Base-by-base conservation (phyloP, 1,140 invertebrate genomes). In the Lutraria rhynchaena region DNA sequence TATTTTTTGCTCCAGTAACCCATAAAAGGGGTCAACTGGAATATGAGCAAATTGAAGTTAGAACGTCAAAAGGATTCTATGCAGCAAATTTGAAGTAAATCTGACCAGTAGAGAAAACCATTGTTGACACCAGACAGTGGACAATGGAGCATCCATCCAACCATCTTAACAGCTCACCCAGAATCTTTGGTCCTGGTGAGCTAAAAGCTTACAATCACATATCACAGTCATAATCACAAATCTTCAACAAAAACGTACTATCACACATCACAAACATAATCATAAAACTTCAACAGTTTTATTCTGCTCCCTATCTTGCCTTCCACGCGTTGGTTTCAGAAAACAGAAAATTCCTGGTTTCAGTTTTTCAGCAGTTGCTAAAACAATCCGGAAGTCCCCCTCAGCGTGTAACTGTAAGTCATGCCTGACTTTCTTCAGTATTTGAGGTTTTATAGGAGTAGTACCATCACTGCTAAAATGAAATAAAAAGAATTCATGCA, bases 361-460 rank as follows among this genome's bases (percentile, higher is more conserved):
- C n/a, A 89, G 63, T 78, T 89, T 89, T 44, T 90, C 89, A n/a
- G 89, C 89, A 46, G 82, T 77, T 51, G 88, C 87, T 24, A 90
- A 22, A 13, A 89, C 83, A 33, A 89, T 89, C 13, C 85, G 69
- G 53, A 88, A 86, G 73, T 90, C 88, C 22, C 88, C 89, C 29
- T 89, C 88, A 15, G 83, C 49, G 37, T 75, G 70, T 13, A 90
- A 77, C 15, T 74, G 60, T 24, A 89, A 83, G 57, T 90, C 85
- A 33, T 81, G 82, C 13, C 83, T 65, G 11, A 90, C 55, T 65
- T 88, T 88, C 69, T 85, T 87, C 41, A 87, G 19, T 7, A 44
- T 63, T 5, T 55, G 55, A 27, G 53, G 22, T 44, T 57, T 63
- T 22, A 81, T 22, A 9, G 55, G 27, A 15, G 29, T 41, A 24